Conservation (phyloP, 2,888 invertebrate species). For the Ecdyonurus torrentis region DNA sequence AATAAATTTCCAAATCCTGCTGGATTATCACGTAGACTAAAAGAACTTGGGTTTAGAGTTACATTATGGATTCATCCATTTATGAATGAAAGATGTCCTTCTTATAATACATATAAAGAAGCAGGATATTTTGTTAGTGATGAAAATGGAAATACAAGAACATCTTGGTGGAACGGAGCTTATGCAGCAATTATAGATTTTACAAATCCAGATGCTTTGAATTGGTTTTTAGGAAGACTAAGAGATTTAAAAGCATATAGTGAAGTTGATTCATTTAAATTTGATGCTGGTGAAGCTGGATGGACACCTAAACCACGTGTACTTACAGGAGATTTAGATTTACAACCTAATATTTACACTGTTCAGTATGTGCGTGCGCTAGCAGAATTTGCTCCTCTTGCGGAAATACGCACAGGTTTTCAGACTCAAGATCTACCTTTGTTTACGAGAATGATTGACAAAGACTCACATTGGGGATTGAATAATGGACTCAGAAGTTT, state of each 20-base stretch:
- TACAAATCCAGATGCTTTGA: constrained; percentile 45
- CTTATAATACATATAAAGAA: constrained; percentile 37
- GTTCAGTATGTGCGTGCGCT: constrained; percentile 17
- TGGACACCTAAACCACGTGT: constrained; percentile 37
- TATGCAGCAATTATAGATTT: constrained; percentile 49
- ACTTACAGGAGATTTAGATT: neutral
- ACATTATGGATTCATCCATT: constrained; percentile 80
- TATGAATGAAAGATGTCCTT: constrained; percentile 52
- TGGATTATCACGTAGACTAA: constrained; percentile 38
- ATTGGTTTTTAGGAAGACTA: constrained; percentile 23
- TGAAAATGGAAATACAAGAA: constrained; percentile 20
- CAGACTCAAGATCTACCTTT: constrained; percentile 51
- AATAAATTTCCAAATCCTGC: constrained; percentile 51
- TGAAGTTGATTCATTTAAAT: constrained; percentile 59
- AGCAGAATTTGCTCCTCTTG: constrained; percentile 40
- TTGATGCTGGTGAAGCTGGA: constrained; percentile 63
- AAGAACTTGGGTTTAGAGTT: constrained; percentile 45
- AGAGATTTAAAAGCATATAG: constrained; percentile 26
- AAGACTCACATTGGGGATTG: constrained; percentile 40
- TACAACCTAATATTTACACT: neutral
- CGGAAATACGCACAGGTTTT: constrained; percentile 53
- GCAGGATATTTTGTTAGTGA: constrained; percentile 37
- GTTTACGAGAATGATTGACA: constrained; percentile 63
- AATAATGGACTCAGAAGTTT: constrained; percentile 15
- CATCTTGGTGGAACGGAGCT: constrained; percentile 32